Conservation (phyloP, 1,140 invertebrate species). For the Drosophila mauritiana region DNA sequence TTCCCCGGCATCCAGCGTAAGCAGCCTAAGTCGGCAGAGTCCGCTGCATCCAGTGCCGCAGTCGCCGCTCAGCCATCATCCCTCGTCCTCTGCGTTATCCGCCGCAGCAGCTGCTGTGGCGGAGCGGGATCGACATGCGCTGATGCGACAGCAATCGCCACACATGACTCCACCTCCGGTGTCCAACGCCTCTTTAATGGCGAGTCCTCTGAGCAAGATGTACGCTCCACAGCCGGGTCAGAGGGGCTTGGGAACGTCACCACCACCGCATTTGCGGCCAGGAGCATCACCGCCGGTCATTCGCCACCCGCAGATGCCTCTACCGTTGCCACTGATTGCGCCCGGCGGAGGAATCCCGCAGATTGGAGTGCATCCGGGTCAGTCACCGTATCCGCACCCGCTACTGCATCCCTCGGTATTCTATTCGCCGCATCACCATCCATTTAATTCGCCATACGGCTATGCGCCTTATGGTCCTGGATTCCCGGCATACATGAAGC, state of each 20-base stretch:
- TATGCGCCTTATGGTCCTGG: slow-evolving; percentile 83
- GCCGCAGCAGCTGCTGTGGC: slow-evolving; percentile 79
- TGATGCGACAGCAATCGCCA: slow-evolving; percentile 84
- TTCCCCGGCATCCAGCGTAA: slow-evolving; percentile 76
- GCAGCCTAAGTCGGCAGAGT: slow-evolving; percentile 81
- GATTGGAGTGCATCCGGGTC: slow-evolving; percentile 83
- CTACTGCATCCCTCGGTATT: slow-evolving; percentile 84
- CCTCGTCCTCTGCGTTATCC: slow-evolving; percentile 77
- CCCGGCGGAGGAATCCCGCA: slow-evolving; percentile 78
- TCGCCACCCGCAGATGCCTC: slow-evolving; percentile 83
- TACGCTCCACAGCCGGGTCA: slow-evolving; percentile 80
- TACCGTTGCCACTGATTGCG: slow-evolving; percentile 79
- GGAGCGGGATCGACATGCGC: slow-evolving; percentile 82
- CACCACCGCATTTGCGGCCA: slow-evolving; percentile 83
- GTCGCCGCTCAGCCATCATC: slow-evolving; percentile 78
- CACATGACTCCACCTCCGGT: slow-evolving; percentile 84
- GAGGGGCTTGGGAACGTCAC: slow-evolving; percentile 80
- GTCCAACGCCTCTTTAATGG: slow-evolving; percentile 84
- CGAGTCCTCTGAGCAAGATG: slow-evolving; percentile 84
- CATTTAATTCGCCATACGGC: slow-evolving; percentile 83
- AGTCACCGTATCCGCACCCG: slow-evolving; percentile 83
- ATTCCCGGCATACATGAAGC: slow-evolving; percentile 82
- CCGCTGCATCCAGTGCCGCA: slow-evolving; percentile 82
- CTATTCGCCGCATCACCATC: slow-evolving; percentile 83
- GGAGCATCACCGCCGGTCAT: slow-evolving; percentile 84